phyloP scores from a whole-genome alignment of 2,113 vertebrate genomes.

The Formicarius rufipectus region DNA sequence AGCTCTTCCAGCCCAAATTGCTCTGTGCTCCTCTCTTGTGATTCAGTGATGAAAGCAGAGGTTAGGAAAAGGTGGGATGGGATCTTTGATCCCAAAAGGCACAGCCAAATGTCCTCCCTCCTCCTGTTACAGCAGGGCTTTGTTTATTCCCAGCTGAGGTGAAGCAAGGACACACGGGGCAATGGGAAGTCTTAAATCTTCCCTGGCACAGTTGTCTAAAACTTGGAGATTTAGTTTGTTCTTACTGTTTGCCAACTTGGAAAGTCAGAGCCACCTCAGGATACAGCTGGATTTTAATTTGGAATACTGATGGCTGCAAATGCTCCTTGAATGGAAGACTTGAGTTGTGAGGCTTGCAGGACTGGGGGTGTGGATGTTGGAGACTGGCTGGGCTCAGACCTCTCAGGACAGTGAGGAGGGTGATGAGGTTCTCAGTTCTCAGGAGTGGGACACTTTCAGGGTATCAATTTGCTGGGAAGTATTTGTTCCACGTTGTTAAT shows the following conservation, averaged over 20 bases:
- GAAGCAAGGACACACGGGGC: background rate
- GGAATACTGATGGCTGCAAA: background rate
- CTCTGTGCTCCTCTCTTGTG: background rate
- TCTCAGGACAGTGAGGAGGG: background rate
- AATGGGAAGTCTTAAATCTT: background rate
- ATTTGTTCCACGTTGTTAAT: background rate
- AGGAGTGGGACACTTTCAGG: background rate
- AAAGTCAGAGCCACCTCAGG: background rate
- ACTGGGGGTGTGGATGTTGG: background rate
- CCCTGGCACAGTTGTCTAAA: background rate
- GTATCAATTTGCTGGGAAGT: background rate
- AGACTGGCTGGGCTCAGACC: background rate
- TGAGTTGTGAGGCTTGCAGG: background rate
- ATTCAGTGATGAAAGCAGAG: background rate
- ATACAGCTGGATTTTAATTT: background rate
- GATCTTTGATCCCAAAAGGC: background rate
- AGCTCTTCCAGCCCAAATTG: background rate
- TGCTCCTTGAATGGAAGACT: background rate
- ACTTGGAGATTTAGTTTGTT: background rate
- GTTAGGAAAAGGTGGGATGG: background rate
- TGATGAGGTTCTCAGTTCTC: background rate
- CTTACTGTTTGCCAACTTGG: background rate
- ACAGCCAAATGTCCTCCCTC: background rate
- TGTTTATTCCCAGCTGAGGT: background rate
- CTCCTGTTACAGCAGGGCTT: background rate